A percentile compares a stretch with the other conserved stretches of the same genome.
Evolutionary conservation across 2,888 invertebrate genomes (phyloP).

Genomic region (Aproaerema taeniolella): DNA sequence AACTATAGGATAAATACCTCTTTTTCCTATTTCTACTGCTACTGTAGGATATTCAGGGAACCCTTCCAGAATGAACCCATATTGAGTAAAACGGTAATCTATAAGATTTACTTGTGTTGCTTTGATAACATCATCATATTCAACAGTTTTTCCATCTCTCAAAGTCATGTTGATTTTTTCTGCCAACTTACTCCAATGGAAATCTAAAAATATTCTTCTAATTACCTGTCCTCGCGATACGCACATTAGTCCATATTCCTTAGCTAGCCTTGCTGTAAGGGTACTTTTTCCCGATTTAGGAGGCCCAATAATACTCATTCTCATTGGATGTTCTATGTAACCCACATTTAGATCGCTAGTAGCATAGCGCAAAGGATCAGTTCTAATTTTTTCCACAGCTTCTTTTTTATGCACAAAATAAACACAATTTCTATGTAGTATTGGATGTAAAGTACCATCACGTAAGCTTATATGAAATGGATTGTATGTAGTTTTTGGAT

Average conservation of each 20-base stretch:
- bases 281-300: slow-evolving; percentile 80
- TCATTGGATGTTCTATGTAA: slow-evolving; percentile 69
- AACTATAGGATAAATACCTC: slow-evolving; percentile 76
- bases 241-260: slow-evolving; percentile 70
- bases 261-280: slow-evolving; percentile 71
- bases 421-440: slow-evolving; percentile 76
- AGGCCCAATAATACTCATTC: slow-evolving; percentile 77
- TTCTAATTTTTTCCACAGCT: slow-evolving; percentile 66
- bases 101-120: slow-evolving; percentile 71
- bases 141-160: slow-evolving; percentile 55
- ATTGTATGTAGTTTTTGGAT: slow-evolving; percentile 60
- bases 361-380: slow-evolving; percentile 76
- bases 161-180: slow-evolving; percentile 50
- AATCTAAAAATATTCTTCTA: slow-evolving; percentile 61
- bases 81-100: slow-evolving; percentile 58
- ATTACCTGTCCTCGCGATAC: slow-evolving; percentile 75
- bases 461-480: slow-evolving; percentile 62
- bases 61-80: slow-evolving; percentile 81
- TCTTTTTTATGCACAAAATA: slow-evolving; percentile 76
- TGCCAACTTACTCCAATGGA: slow-evolving; percentile 70
- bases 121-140: slow-evolving; percentile 60
- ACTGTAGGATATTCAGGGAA: slow-evolving; percentile 75
- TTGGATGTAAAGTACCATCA: slow-evolving; percentile 64
- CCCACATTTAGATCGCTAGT: slow-evolving; percentile 45
- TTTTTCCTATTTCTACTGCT: slow-evolving; percentile 58